A percentile compares a stretch with the other conserved stretches of the same genome.
These are phyloP conservation scores for Polyodon spathula DNA, from an alignment of 2,113 vertebrate genomes.

Conservation along the genomic window DNA sequence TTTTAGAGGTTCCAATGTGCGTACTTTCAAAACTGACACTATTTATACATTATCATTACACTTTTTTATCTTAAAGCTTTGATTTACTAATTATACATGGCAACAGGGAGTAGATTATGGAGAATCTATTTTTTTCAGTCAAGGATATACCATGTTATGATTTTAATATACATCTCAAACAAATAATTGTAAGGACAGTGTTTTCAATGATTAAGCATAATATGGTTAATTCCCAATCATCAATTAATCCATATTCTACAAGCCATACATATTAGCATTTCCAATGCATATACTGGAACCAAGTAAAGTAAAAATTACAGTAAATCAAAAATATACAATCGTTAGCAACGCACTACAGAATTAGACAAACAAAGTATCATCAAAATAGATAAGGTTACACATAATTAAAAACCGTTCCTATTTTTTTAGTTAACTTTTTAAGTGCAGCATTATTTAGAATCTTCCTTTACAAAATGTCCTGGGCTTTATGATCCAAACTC, in stretches of 20 bases:
- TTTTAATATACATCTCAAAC: slow-evolving; percentile 6
- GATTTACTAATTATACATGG: neutral
- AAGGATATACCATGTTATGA: slow-evolving; percentile 6
- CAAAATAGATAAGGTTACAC: slow-evolving; percentile 26
- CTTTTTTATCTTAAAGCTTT: slow-evolving; percentile 5
- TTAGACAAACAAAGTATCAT: slow-evolving; percentile 38
- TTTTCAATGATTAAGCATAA: slow-evolving; percentile 10
- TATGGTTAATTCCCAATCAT: slow-evolving; percentile 20
- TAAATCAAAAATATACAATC: slow-evolving; percentile 73
- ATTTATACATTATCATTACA: slow-evolving; percentile 12
- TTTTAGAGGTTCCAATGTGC: slow-evolving; percentile 13
- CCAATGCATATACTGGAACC: slow-evolving; percentile 20
- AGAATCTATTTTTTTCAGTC: neutral
- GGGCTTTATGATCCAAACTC: slow-evolving; percentile 84
- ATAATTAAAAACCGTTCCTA: slow-evolving; percentile 44
- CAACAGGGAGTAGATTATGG: neutral
- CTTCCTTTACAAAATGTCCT: slow-evolving; percentile 10
- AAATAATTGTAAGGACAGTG: slow-evolving; percentile 4
- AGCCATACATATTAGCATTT: slow-evolving; percentile 9
- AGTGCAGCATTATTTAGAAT: slow-evolving; percentile 29
- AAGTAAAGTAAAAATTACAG: slow-evolving; percentile 60
- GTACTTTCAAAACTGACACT: slow-evolving; percentile 7
- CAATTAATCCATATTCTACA: slow-evolving; percentile 17
- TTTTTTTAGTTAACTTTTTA: slow-evolving; percentile 15
- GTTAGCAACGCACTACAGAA: slow-evolving; percentile 62